Percentiles rank a stretch among this genome's conserved stretches.
Evolutionary conservation across 2,797 vertebrate species (phyloP).

Genomic region (Sciaenops ocellatus): DNA sequence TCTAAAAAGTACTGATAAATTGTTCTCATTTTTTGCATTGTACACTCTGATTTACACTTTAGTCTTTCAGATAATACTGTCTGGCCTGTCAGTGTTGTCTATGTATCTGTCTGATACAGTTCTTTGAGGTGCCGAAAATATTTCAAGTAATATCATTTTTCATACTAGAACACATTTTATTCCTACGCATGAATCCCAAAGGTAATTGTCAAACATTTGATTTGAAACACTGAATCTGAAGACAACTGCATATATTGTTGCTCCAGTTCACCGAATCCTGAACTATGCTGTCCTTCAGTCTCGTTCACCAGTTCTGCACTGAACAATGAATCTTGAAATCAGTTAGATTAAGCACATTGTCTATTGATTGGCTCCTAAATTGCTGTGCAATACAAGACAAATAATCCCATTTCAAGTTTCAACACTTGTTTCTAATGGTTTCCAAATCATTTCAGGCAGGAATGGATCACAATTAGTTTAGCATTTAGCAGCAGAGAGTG

Average conservation of each 20-base stretch:
- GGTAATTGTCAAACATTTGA: not conserved
- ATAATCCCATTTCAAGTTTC: conserved; percentile 81
- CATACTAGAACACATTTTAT: not conserved
- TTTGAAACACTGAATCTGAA: not conserved
- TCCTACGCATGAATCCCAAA: not conserved
- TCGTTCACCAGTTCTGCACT: conserved; percentile 29
- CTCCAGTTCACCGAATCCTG: conserved; percentile 6
- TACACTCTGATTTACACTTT: not conserved
- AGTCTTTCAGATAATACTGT: not conserved
- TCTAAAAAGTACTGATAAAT: not conserved
- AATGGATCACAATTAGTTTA: conserved; percentile 80
- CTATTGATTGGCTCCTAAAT: conserved; percentile 79
- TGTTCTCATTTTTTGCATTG: not conserved
- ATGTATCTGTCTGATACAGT: not conserved
- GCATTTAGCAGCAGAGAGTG: conserved; percentile 69
- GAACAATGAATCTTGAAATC: conserved; percentile 70
- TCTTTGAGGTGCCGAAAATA: not conserved
- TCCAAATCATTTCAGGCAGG: conserved; percentile 76
- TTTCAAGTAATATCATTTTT: not conserved
- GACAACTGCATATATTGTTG: not conserved
- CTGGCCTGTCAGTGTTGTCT: not conserved
- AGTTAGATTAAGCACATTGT: conserved; percentile 76
- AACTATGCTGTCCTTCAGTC: not conserved
- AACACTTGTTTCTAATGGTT: conserved; percentile 79
- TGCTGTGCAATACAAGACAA: conserved; percentile 72